Evolutionary conservation across 1,140 invertebrate genomes (phyloP).

Genomic region (Metaphire vulgaris): DNA sequence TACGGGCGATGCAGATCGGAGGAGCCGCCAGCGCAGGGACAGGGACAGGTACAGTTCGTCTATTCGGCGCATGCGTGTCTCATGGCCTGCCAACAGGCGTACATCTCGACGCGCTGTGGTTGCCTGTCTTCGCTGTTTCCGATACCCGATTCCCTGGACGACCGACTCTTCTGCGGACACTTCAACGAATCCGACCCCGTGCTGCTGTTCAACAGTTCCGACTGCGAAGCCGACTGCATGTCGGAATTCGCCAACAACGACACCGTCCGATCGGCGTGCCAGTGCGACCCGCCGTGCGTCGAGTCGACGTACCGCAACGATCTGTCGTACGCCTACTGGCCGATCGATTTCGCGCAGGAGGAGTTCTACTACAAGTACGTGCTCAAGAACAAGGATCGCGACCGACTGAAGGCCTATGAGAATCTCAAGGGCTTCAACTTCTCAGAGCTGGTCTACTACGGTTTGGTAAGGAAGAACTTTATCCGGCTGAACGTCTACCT

Average conservation of each 20-base stretch:
- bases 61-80: constrained; percentile 13
- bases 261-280: not conserved
- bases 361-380: not conserved
- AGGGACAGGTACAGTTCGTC: not conserved
- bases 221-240: constrained; percentile 5
- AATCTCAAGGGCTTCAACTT: constrained; percentile 1
- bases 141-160: not conserved
- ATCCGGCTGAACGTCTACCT: constrained; percentile 8
- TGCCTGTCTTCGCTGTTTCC: not conserved
- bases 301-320: not conserved
- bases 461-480: constrained; percentile 3
- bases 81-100: constrained; percentile 13
- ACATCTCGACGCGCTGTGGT: not conserved
- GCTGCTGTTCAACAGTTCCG: constrained; percentile 2
- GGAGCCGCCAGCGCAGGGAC: not conserved
- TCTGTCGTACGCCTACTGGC: constrained; percentile 6
- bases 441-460: not conserved
- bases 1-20: not conserved
- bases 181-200: constrained; percentile 9
- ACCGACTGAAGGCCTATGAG: constrained; percentile 11
- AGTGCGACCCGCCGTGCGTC: not conserved
- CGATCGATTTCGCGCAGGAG: constrained; percentile 2
- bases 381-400: constrained; percentile 7
- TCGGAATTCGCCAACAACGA: constrained; percentile 3
- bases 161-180: not conserved